These are phyloP conservation scores for Pasiphila rectangulata DNA, from an alignment of 2,888 invertebrate genomes.

Conservation along the genomic window DNA sequence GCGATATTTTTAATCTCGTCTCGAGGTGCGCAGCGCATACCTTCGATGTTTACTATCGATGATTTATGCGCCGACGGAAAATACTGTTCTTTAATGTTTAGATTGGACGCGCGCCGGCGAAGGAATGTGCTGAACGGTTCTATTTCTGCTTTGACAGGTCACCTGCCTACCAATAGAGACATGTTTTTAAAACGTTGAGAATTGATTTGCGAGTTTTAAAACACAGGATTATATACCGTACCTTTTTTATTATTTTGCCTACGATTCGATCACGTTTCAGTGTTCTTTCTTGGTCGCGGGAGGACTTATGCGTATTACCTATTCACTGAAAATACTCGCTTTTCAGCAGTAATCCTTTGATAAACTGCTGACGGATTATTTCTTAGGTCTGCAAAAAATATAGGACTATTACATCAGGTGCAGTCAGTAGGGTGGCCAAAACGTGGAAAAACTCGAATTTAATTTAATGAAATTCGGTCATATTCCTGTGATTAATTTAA, in stretches of 20 bases:
- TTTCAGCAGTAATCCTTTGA: not conserved
- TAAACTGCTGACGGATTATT: not conserved
- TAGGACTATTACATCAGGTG: not conserved
- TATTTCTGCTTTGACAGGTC: not conserved
- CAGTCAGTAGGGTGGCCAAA: not conserved
- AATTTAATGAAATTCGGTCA: too few species aligned
- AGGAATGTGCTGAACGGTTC: too few species aligned
- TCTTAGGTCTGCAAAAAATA: not conserved
- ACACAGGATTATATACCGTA: too few species aligned
- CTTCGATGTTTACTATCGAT: not conserved
- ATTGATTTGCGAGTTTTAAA: too few species aligned
- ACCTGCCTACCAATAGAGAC: too few species aligned
- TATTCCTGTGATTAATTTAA: too few species aligned
- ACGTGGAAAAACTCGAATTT: too few species aligned
- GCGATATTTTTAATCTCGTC: not conserved
- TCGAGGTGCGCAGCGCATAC: not conserved
- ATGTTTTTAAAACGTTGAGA: too few species aligned
- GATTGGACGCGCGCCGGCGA: constrained; percentile 3
- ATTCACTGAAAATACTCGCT: not conserved
- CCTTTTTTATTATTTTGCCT: too few species aligned
- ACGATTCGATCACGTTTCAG: too few species aligned
- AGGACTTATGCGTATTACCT: not conserved
- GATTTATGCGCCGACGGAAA: constrained; percentile 6
- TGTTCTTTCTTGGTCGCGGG: too few species aligned
- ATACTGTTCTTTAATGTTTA: constrained; percentile 7